Conservation (phyloP, 1,140 invertebrate species). For the Ganaspis sp. region DNA sequence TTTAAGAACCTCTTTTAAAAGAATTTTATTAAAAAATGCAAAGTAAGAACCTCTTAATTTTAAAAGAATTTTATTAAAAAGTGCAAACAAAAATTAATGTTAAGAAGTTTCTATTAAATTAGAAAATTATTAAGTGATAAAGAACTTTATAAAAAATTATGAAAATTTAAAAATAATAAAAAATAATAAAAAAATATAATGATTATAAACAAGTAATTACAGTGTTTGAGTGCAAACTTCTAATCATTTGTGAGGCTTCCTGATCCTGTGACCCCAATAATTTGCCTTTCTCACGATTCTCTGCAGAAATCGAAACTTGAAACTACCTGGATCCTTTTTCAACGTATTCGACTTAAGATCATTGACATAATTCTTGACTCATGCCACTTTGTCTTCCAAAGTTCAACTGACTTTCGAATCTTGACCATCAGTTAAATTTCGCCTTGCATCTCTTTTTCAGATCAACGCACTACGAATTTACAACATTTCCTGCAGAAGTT, state of each 20-base stretch:
- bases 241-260: background rate
- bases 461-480: constrained; percentile 53
- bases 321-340: background rate
- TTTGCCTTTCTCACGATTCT: constrained; percentile 16
- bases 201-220: background rate
- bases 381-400: constrained; percentile 36
- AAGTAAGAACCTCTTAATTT: no score
- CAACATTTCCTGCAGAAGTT: constrained; percentile 62
- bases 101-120: no score
- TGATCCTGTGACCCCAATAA: constrained; percentile 8
- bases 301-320: constrained; percentile 13
- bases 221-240: no score
- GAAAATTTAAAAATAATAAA: no score
- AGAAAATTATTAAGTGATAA: no score
- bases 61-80: no score
- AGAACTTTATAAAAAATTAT: no score
- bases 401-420: constrained; percentile 66
- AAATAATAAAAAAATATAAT: background rate
- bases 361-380: constrained; percentile 5
- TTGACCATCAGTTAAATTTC: constrained; percentile 55
- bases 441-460: constrained; percentile 47
- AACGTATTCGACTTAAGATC: background rate
- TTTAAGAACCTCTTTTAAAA: no score
- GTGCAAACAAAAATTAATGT: no score
- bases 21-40: no score